Percentiles rank a stretch among this genome's conserved stretches.
phyloP scores from a whole-genome alignment of 1,140 invertebrate species.

The Drosophila teissieri region DNA sequence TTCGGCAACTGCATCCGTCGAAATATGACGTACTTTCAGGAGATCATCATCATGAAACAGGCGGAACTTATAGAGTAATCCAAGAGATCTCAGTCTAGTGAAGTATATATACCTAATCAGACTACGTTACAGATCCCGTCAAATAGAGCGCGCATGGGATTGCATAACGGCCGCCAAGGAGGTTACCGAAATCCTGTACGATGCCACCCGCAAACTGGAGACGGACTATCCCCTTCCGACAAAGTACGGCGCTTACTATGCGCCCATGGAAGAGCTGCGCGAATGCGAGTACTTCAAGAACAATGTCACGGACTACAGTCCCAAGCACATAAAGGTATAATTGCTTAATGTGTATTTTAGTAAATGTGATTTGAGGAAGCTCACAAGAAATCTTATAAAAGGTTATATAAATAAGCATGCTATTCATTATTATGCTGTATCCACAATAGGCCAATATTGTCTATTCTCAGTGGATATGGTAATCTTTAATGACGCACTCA shows the following conservation, averaged over 20 bases:
- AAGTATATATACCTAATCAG: neutral
- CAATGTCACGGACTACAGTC: constrained; percentile 81
- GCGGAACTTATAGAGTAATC: constrained; percentile 77
- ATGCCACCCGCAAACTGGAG: constrained; percentile 80
- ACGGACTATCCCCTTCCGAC: constrained; percentile 68
- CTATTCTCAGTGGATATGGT: neutral
- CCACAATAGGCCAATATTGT: too few species aligned
- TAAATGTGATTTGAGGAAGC: too few species aligned
- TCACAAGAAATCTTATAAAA: neutral
- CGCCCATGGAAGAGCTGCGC: constrained; percentile 79
- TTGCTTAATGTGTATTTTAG: too few species aligned
- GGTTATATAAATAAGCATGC: neutral
- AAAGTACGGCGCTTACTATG: constrained; percentile 69
- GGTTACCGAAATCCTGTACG: constrained; percentile 79
- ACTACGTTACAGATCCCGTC: constrained; percentile 63
- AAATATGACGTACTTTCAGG: constrained; percentile 84
- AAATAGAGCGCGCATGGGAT: constrained; percentile 83
- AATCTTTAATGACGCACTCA: constrained; percentile 1
- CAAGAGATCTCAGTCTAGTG: neutral
- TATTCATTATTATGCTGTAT: too few species aligned
- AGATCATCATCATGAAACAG: constrained; percentile 83
- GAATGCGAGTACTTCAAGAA: constrained; percentile 84
- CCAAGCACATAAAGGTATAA: constrained; percentile 79
- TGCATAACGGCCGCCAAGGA: constrained; percentile 82
- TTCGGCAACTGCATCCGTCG: constrained; percentile 82